These are phyloP conservation scores for Dicrostonyx torquatus DNA, from an alignment of 2,797 vertebrate species.

Conservation along the genomic window DNA sequence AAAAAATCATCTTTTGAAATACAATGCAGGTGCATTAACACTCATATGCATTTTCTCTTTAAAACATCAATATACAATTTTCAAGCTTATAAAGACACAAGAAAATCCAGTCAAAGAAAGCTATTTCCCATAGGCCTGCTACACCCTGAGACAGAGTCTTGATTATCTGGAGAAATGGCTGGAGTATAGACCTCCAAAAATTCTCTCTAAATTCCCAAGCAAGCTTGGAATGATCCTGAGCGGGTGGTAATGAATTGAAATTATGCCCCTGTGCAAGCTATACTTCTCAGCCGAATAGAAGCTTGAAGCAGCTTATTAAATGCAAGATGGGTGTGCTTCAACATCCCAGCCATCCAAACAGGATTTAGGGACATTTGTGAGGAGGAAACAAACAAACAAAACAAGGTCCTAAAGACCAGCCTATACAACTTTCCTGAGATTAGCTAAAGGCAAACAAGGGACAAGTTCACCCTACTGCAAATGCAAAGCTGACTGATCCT, in stretches of 20 bases:
- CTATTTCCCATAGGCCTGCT: background rate
- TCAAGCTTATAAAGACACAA: conserved; percentile 35
- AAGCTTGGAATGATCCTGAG: background rate
- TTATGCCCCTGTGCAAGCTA: background rate
- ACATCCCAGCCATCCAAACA: background rate
- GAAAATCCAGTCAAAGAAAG: background rate
- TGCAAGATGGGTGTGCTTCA: background rate
- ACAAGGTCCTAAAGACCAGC: background rate
- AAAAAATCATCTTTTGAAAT: conserved; percentile 70
- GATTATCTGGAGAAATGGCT: conserved; percentile 30
- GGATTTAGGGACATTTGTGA: background rate
- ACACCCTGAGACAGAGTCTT: background rate
- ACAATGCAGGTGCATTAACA: conserved; percentile 27
- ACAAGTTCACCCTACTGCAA: background rate
- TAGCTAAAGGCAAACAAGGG: background rate
- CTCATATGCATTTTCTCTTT: conserved; percentile 36
- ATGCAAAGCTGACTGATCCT: background rate
- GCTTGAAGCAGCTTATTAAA: background rate
- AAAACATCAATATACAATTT: conserved; percentile 46
- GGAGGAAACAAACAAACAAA: background rate
- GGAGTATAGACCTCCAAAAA: background rate
- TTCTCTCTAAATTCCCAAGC: conserved; percentile 16
- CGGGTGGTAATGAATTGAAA: conserved; percentile 24
- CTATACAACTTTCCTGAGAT: background rate
- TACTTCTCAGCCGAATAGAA: background rate